These are phyloP conservation scores for Promerops cafer DNA, from an alignment of 2,113 vertebrate genomes.

Conservation along the genomic window DNA sequence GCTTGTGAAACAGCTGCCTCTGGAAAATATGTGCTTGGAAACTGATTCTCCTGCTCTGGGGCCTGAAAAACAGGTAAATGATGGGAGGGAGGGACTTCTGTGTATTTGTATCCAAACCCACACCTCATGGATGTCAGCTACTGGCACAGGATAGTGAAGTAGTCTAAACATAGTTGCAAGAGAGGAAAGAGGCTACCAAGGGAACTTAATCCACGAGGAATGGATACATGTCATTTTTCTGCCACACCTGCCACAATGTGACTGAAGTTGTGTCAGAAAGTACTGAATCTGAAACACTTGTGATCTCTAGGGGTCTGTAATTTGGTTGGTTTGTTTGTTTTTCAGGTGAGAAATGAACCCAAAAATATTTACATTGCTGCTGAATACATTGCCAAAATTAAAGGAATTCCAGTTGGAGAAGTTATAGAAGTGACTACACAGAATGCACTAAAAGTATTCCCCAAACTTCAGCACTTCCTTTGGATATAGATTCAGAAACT, in stretches of 20 bases:
- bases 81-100: background rate
- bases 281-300: background rate
- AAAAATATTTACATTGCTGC: slow-evolving; percentile 84
- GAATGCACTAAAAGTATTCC: slow-evolving; percentile 88
- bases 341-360: slow-evolving; percentile 93
- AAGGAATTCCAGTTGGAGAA: slow-evolving; percentile 84
- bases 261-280: background rate
- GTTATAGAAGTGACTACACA: slow-evolving; percentile 84
- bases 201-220: background rate
- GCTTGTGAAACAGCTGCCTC: slow-evolving; percentile 89
- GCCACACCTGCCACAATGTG: accelerated
- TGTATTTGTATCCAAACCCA: background rate
- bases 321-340: background rate
- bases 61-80: slow-evolving; percentile 88
- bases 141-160: accelerated
- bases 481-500: slow-evolving; percentile 14
- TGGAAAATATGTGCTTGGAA: slow-evolving; percentile 92
- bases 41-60: slow-evolving; percentile 93
- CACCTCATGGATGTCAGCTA: background rate
- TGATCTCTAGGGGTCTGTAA: background rate
- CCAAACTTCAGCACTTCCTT: slow-evolving; percentile 76
- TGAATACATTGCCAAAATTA: slow-evolving; percentile 86
- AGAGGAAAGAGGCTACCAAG: background rate
- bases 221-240: background rate
- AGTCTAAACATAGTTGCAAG: background rate